A percentile compares a stretch with the other conserved stretches of the same genome.
phyloP scores from a whole-genome alignment of 2,888 invertebrate species.

The Penaeus monodon region DNA sequence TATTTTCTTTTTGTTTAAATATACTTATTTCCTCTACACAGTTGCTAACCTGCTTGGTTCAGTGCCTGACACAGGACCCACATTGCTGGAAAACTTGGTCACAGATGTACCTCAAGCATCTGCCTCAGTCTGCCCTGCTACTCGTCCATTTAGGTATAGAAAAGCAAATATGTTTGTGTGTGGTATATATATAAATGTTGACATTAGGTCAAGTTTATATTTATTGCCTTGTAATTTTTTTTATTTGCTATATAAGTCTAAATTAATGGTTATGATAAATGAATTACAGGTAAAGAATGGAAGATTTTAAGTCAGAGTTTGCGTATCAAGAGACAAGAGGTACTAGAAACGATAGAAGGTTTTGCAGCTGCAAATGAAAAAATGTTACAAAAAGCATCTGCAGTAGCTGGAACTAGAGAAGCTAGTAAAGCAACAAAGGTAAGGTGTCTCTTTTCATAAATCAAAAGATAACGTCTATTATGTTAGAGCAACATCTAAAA shows the following conservation, averaged over 20 bases:
- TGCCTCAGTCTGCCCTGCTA: constrained; percentile 78
- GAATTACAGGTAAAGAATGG: constrained; percentile 35
- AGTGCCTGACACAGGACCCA: constrained; percentile 76
- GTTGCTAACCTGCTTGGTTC: constrained; percentile 74
- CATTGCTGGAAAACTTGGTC: constrained; percentile 79
- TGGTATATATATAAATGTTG: no score
- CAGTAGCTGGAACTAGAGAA: constrained; percentile 34
- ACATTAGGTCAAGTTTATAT: neutral
- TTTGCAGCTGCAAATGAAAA: constrained; percentile 41
- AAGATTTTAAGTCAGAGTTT: constrained; percentile 40
- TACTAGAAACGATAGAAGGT: constrained; percentile 20
- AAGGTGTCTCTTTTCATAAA: neutral
- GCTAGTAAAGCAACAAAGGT: constrained; percentile 54
- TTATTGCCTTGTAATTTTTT: no score
- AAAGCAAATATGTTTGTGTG: no score
- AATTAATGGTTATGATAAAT: neutral
- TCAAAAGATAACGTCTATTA: neutral
- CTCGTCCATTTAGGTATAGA: constrained; percentile 71
- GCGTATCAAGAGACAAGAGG: constrained; percentile 21
- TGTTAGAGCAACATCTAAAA: neutral
- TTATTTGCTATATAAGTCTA: no score
- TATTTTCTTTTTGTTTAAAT: neutral
- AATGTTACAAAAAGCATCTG: constrained; percentile 29
- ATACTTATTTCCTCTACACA: constrained; percentile 66
- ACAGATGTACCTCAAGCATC: constrained; percentile 78